Evolutionary conservation across 2,888 invertebrate species (phyloP).

Genomic region (Branchellion lobata): DNA sequence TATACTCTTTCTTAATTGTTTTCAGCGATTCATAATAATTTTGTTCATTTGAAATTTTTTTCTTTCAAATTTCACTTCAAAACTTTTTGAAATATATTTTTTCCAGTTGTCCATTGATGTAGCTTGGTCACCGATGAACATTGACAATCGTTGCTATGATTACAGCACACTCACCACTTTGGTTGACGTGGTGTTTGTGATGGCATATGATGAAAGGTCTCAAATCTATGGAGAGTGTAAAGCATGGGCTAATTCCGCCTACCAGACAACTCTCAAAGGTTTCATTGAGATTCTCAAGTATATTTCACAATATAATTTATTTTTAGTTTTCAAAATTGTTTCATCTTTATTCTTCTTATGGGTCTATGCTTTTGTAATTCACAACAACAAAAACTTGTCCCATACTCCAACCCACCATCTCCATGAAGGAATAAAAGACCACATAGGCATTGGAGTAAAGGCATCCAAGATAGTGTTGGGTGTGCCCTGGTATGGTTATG

Average conservation of each 20-base stretch:
- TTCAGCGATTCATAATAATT: too few relatives aligned
- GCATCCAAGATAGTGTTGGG: slow-evolving; percentile 59
- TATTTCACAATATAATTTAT: slow-evolving; percentile 6
- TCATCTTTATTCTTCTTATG: too few relatives aligned
- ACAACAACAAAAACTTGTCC: too few relatives aligned
- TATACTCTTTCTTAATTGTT: too few relatives aligned
- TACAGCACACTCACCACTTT: slow-evolving; percentile 56
- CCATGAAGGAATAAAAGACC: slow-evolving; percentile 58
- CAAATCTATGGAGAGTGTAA: slow-evolving; percentile 59
- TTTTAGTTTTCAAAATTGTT: too few relatives aligned
- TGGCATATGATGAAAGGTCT: slow-evolving; percentile 63
- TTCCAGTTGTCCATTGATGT: slow-evolving; percentile 63
- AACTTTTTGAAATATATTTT: too few relatives aligned
- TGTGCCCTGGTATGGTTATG: slow-evolving; percentile 63
- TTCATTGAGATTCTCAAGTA: slow-evolving; percentile 12
- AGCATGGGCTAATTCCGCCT: slow-evolving; percentile 58
- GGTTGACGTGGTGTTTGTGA: slow-evolving; percentile 62
- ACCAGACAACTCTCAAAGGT: slow-evolving; percentile 54
- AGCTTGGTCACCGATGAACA: slow-evolving; percentile 61
- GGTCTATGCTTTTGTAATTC: too few relatives aligned
- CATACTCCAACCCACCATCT: too few relatives aligned
- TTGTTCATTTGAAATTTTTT: too few relatives aligned
- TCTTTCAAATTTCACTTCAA: too few relatives aligned
- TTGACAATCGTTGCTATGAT: slow-evolving; percentile 62
- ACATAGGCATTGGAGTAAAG: slow-evolving; percentile 56